Percentiles rank a stretch among this genome's conserved stretches.
Conservation (phyloP, 2,113 vertebrate genomes). For the Craseonycteris thonglongyai region DNA sequence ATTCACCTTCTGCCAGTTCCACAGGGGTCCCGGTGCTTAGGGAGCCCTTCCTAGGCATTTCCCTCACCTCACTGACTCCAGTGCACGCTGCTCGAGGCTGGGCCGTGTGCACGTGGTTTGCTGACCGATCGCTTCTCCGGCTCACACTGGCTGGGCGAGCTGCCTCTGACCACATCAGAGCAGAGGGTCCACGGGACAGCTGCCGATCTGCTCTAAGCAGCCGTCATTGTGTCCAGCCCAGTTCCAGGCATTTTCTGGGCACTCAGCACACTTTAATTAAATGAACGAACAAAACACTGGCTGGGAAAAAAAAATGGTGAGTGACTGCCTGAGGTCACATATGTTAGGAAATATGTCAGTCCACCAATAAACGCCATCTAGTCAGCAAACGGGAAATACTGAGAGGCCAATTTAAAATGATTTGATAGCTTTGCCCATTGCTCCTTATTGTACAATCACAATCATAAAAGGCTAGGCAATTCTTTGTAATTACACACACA, state of each 20-base stretch:
- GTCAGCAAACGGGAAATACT: slow-evolving; percentile 40
- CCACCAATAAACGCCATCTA: slow-evolving; percentile 60
- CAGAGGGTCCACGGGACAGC: not conserved
- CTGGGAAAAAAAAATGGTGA: slow-evolving; percentile 42
- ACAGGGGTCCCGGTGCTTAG: rapidly evolving
- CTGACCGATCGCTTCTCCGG: not conserved
- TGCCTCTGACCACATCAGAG: not conserved
- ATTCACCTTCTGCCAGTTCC: not conserved
- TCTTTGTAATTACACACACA: not conserved
- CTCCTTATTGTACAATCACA: slow-evolving; percentile 42
- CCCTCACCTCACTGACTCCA: not conserved
- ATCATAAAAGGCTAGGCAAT: slow-evolving; percentile 31
- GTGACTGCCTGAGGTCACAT: slow-evolving; percentile 60
- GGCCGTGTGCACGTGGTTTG: rapidly evolving
- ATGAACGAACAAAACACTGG: slow-evolving; percentile 58
- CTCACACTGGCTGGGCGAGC: not conserved
- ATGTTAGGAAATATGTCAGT: slow-evolving; percentile 74
- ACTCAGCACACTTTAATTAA: slow-evolving; percentile 55
- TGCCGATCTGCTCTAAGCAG: not conserved
- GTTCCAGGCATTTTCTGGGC: slow-evolving; percentile 64
- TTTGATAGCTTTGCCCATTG: slow-evolving; percentile 53
- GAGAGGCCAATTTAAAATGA: slow-evolving; percentile 58
- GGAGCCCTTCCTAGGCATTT: not conserved
- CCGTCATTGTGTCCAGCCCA: not conserved
- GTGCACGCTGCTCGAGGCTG: not conserved